These are phyloP conservation scores for Phallusia fumigata DNA, from an alignment of 23 tunicate species.

Conservation along the genomic window DNA sequence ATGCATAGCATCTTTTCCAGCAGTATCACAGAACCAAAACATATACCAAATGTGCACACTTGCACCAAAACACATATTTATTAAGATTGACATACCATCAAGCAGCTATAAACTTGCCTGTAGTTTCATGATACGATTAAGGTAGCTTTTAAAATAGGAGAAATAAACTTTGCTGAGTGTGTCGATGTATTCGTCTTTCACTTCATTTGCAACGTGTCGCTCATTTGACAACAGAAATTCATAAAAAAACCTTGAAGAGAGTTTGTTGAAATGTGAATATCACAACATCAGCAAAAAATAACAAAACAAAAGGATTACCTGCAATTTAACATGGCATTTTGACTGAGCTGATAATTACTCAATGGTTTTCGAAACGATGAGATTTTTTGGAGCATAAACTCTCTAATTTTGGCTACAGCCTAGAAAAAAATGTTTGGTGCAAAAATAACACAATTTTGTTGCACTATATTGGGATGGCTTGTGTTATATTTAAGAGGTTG, in stretches of 20 bases:
- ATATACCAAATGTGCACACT: too few species aligned
- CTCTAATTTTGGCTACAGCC: slow-evolving; percentile 88
- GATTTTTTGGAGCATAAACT: slow-evolving; percentile 84
- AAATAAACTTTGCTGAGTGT: slow-evolving; percentile 91
- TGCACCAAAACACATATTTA: neutral
- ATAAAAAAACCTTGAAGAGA: slow-evolving; percentile 57
- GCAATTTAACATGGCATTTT: slow-evolving; percentile 79
- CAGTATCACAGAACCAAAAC: too few species aligned
- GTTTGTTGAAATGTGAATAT: neutral
- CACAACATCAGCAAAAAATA: neutral
- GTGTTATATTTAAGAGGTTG: neutral
- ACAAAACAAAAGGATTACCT: slow-evolving; percentile 34
- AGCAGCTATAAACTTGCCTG: slow-evolving; percentile 35
- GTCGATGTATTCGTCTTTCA: slow-evolving; percentile 86
- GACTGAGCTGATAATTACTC: slow-evolving; percentile 90
- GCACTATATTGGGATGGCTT: too few species aligned
- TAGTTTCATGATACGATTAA: slow-evolving; percentile 65
- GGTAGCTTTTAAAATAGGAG: slow-evolving; percentile 84
- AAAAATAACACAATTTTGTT: neutral
- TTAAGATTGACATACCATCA: neutral
- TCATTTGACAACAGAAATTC: slow-evolving; percentile 90
- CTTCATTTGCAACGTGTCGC: slow-evolving; percentile 86
- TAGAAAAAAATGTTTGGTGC: slow-evolving; percentile 10
- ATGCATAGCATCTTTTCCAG: too few species aligned
- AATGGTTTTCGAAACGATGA: slow-evolving; percentile 91